Evolutionary conservation across 1,140 invertebrate genomes (phyloP), one percentile per base, ranked within the genome.

Genomic region (Drosophila tropicalis): DNA sequence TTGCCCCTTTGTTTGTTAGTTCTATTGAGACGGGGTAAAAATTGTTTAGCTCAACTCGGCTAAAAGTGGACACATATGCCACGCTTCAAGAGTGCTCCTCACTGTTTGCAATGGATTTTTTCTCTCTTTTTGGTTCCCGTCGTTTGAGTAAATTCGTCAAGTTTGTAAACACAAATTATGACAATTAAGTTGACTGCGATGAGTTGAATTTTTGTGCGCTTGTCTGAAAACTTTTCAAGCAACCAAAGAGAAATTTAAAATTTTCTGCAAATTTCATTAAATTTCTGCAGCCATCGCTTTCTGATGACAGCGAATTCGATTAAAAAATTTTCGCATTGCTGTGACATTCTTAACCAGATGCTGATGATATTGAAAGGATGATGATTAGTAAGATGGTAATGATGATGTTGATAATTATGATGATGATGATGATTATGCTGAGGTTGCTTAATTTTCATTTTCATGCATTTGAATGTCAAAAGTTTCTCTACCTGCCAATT

Each of bases 81-180:
- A 36, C 61, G 51, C 29, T 63, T 67, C 36, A 51, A 41, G n/a
- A 47, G 10, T 39, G 56, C 19, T 47, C 47, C 7, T 39, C 32
- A 32, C 29, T 64, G 34, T 19, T 44, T 13, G 13, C 34, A 9
- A 17, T 34, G 5, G 22, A 41, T 6, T 4, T 36, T 12, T 40
- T 47, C 32, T 64, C 44, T 68, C 32, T 56, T 32, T 41, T 19
- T 19, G 13, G 29, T 29, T 29, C 5, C 29, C 29, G 29, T 29
- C 29, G 29, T 39, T 25, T 79, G 70, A 68, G 80, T 63, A 73
- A 84, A 78, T 84, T 89, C 84, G 80, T 89, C 84, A 84, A 76
- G 84, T 83, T 89, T 72, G 84, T 81, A 81, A 89, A 89, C 77
- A 89, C 73, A 89, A 89, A 89, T 89, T 89, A 89, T 89, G 85